phyloP scores from a whole-genome alignment of 2,113 vertebrate species.

The Podarcis cretensis region DNA sequence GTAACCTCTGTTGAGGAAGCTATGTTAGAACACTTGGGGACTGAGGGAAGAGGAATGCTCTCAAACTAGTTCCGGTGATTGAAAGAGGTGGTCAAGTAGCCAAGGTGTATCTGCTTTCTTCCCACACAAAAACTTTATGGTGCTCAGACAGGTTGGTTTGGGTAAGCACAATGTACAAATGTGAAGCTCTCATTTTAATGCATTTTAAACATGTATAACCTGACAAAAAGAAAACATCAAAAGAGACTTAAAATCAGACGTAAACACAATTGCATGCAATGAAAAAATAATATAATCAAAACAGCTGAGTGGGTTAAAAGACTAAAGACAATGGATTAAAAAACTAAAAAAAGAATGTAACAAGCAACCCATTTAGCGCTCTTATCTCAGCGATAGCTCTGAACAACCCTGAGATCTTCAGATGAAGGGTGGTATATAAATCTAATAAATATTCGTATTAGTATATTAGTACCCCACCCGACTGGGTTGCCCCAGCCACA shows the following conservation, averaged over 20 bases:
- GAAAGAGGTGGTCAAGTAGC: not conserved
- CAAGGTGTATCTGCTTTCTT: not conserved
- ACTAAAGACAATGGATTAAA: not conserved
- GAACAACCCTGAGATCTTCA: no score
- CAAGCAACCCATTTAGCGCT: not conserved
- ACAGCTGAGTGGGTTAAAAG: not conserved
- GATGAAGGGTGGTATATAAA: no score
- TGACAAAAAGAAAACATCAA: not conserved
- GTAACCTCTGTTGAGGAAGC: not conserved
- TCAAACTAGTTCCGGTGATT: not conserved
- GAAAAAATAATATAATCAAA: not conserved
- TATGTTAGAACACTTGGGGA: not conserved
- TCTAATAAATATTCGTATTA: no score
- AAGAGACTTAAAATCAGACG: not conserved
- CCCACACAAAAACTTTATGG: not conserved
- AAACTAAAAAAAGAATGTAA: not conserved
- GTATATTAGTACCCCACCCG: no score
- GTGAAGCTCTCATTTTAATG: not conserved
- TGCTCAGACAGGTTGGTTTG: not conserved
- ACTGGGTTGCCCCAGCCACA: no score
- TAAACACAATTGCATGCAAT: not conserved
- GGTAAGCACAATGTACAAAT: not conserved
- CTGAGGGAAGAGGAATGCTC: not conserved
- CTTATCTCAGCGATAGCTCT: not conserved
- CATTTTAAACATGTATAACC: not conserved